phyloP scores from a whole-genome alignment of 2,797 vertebrate genomes.

The Echiichthys vipera region DNA sequence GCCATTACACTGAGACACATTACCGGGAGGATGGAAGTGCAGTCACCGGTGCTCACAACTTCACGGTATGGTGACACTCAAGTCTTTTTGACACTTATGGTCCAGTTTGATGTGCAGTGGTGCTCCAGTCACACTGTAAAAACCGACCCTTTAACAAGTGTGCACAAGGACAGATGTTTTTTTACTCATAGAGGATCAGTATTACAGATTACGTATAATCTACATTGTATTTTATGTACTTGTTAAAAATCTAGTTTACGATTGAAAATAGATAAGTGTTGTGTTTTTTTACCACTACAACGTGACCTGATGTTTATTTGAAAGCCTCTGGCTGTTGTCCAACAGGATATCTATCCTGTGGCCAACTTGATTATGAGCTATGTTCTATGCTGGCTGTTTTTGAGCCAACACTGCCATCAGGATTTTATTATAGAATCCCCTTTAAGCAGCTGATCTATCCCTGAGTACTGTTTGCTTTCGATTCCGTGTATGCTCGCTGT shows the following conservation, averaged over 20 bases:
- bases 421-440: constrained; percentile 65
- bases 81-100: constrained; percentile 64
- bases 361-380: constrained; percentile 69
- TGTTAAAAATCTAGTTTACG: not conserved
- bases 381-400: constrained; percentile 48
- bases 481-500: not conserved
- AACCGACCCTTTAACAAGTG: constrained; percentile 33
- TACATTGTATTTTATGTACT: not conserved
- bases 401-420: constrained; percentile 62
- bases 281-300: not conserved
- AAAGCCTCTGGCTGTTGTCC: constrained; percentile 23
- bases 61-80: constrained; percentile 84
- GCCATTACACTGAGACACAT: constrained; percentile 92
- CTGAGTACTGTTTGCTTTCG: constrained; percentile 1
- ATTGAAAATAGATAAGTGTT: not conserved
- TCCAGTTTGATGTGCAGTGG: constrained; percentile 45
- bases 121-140: constrained; percentile 41
- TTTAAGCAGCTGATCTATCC: constrained; percentile 50
- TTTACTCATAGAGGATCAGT: not conserved
- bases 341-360: constrained; percentile 33
- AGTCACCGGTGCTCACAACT: constrained; percentile 84
- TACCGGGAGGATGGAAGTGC: constrained; percentile 88
- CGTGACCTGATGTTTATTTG: constrained; percentile 17
- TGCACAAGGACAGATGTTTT: constrained; percentile 13
- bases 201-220: not conserved